phyloP scores from a whole-genome alignment of 2,113 vertebrate species.

The Rhineura floridana region DNA sequence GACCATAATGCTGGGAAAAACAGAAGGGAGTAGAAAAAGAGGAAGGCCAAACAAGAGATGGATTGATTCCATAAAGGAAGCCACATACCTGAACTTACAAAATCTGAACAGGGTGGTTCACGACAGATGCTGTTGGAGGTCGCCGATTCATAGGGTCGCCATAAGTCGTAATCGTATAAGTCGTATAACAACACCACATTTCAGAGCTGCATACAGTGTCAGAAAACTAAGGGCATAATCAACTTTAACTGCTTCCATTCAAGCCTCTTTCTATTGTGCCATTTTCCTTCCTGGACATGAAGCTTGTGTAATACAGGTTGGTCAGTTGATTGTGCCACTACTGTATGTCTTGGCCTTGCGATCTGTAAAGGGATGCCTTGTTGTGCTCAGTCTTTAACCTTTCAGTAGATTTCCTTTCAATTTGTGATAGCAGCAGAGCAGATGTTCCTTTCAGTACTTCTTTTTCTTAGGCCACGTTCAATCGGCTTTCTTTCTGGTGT shows the following conservation, averaged over 20 bases:
- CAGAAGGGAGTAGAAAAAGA: too few relatives aligned
- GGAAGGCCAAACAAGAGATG: too few relatives aligned
- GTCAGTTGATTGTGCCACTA: background rate
- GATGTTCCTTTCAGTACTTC: background rate
- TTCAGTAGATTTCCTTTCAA: constrained; percentile 5
- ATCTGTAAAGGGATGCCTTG: constrained; percentile 3
- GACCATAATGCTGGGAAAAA: too few relatives aligned
- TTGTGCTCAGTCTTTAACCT: constrained; percentile 1
- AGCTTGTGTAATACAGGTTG: background rate
- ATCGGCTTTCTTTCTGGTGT: background rate
- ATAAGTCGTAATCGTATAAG: too few relatives aligned
- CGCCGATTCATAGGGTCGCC: too few relatives aligned
- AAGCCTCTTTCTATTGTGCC: background rate
- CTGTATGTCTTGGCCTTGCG: background rate
- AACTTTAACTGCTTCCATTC: background rate
- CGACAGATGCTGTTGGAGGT: too few relatives aligned
- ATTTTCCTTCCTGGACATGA: background rate
- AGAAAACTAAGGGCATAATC: background rate
- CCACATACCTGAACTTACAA: too few relatives aligned
- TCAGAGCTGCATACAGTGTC: background rate
- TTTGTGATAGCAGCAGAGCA: background rate
- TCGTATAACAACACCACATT: too few relatives aligned
- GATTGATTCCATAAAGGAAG: too few relatives aligned
- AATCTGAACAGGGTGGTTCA: too few relatives aligned
- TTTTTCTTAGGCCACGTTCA: constrained; percentile 18